A percentile compares a stretch with the other conserved stretches of the same genome.
Conservation (phyloP, 2,888 invertebrate species). For the Helobdella robusta region DNA sequence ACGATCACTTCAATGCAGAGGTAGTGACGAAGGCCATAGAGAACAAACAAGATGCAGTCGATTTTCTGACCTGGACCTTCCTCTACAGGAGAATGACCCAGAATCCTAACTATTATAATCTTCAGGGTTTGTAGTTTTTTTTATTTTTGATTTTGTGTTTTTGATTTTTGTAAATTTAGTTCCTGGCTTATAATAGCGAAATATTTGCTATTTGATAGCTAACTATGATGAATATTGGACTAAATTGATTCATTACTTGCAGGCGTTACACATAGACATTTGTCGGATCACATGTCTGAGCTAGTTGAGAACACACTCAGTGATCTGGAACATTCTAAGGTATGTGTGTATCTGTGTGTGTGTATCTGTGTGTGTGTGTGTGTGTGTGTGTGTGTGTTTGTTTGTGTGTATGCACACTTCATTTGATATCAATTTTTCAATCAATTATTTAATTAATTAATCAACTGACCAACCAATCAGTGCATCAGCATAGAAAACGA, state of each 20-base stretch:
- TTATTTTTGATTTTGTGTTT: neutral
- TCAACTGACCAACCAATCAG: no score
- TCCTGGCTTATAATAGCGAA: no score
- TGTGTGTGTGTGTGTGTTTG: constrained; percentile 1
- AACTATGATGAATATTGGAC: no score
- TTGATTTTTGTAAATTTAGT: no score
- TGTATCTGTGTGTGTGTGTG: neutral
- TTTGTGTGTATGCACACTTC: neutral
- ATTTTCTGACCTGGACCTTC: constrained; percentile 98
- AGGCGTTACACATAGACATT: constrained; percentile 87
- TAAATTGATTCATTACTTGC: constrained; percentile 20
- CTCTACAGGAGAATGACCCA: constrained; percentile 89
- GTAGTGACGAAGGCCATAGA: constrained; percentile 99
- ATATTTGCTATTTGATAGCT: no score
- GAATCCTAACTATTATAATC: constrained; percentile 97
- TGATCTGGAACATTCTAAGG: constrained; percentile 85
- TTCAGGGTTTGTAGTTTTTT: constrained; percentile 59
- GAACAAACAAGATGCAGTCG: constrained; percentile 98
- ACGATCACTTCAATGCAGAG: constrained; percentile 99
- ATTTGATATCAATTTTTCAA: no score
- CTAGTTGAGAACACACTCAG: constrained; percentile 87
- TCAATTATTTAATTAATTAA: no score
- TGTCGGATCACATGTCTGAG: constrained; percentile 96
- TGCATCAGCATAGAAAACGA: constrained; percentile 96
- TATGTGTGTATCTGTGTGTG: constrained; percentile 34